A percentile compares a stretch with the other conserved stretches of the same genome.
Evolutionary conservation across 2,797 vertebrate genomes (phyloP).

Genomic region (Echiichthys vipera): DNA sequence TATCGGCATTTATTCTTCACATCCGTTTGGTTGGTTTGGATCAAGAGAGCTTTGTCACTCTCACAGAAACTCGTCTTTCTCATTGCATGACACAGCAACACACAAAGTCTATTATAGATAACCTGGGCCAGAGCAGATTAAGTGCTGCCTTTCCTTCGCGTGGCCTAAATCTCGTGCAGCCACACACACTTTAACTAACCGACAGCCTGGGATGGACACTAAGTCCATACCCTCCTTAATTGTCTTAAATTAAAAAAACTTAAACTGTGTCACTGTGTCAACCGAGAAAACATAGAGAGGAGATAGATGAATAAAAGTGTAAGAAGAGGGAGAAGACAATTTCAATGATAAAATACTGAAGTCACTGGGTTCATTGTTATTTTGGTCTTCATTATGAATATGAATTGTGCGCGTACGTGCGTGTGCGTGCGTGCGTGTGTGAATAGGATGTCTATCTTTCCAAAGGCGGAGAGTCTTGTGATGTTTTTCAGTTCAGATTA

Average conservation of each 20-base stretch:
- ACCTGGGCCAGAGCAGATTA: conserved; percentile 45
- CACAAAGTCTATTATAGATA: neutral
- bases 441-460: neutral
- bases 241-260: conserved; percentile 31
- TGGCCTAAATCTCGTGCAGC: conserved; percentile 55
- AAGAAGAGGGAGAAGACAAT: neutral
- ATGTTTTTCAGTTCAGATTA: conserved; percentile 38
- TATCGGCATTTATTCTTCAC: neutral
- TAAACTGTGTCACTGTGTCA: conserved; percentile 22
- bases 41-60: neutral
- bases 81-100: conserved; percentile 33
- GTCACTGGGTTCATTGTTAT: neutral
- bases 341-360: neutral
- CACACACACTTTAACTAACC: neutral
- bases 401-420: too few relatives aligned
- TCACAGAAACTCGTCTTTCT: conserved; percentile 7
- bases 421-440: too few relatives aligned
- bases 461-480: conserved; percentile 51
- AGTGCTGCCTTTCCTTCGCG: neutral
- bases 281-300: neutral
- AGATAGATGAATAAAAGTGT: neutral
- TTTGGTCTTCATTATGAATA: neutral
- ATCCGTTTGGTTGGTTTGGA: neutral
- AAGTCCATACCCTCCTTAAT: conserved; percentile 32
- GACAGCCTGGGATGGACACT: neutral